phyloP scores from a whole-genome alignment of 1,140 invertebrate species.

The Scaptomyza graminum region DNA sequence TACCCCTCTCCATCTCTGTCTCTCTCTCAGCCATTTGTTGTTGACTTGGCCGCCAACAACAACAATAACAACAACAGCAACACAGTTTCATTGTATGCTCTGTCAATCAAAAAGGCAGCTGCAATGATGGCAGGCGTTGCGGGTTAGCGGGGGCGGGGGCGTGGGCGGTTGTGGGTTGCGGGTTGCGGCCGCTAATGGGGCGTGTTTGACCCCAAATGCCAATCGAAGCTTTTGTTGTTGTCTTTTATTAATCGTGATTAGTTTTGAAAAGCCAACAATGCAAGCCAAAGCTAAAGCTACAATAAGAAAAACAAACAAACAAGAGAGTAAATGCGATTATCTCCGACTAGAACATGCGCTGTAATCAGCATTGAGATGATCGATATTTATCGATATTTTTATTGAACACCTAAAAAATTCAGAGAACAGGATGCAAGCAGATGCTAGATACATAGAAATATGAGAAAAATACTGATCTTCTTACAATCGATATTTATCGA shows the following conservation, averaged over 20 bases:
- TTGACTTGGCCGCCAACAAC: slow-evolving; percentile 69
- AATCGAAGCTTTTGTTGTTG: slow-evolving; percentile 36
- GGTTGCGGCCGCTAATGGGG: slow-evolving; percentile 28
- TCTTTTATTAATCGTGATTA: slow-evolving; percentile 78
- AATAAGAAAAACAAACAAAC: background rate
- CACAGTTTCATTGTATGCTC: slow-evolving; percentile 24
- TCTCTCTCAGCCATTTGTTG: slow-evolving; percentile 32
- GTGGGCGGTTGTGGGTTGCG: background rate
- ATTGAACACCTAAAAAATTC: background rate
- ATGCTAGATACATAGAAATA: no score
- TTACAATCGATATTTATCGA: slow-evolving; percentile 10
- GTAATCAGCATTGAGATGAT: background rate
- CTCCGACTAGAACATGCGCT: background rate
- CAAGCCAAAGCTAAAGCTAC: slow-evolving; percentile 2
- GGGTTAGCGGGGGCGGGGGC: slow-evolving; percentile 18
- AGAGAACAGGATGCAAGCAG: background rate
- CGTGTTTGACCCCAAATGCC: slow-evolving; percentile 71
- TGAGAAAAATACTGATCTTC: no score
- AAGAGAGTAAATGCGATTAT: slow-evolving; percentile 12
- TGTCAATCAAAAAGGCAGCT: slow-evolving; percentile 57
- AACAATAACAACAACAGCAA: slow-evolving; percentile 22
- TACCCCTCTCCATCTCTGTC: slow-evolving; percentile 1
- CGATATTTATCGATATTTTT: background rate
- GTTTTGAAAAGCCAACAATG: slow-evolving; percentile 56
- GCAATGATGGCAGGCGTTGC: background rate